Base-by-base conservation (phyloP, 2,113 vertebrate species). In the Raphicerus campestris region DNA sequence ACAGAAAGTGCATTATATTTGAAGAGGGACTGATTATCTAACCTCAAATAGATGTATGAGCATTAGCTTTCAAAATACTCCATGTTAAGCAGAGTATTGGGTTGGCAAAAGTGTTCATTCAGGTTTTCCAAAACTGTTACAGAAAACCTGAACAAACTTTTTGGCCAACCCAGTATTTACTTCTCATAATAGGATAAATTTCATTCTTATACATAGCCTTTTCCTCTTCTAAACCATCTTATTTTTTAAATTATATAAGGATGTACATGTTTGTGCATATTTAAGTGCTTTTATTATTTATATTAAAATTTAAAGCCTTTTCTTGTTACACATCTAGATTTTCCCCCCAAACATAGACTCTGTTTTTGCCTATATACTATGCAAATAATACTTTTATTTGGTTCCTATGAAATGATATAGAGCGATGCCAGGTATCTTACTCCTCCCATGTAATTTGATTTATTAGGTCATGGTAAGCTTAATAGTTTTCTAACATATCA, bases 301-400 rank as follows among this genome's bases (percentile, higher is more conserved):
- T 75, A 30, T 84, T 84, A 55, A 56, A 55, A 89, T 93, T 61
- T 77, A 94, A 96, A 83, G 30, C 4, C 49, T 96, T 95, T 93
- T 93, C 47, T 35, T 93, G 7, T 35, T 87, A 66, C 24, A 84
- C 1, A 66, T 58, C 30, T 16, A 88, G 84, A 89, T 1, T 94
- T 85, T 4, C 45, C 32, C 45, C 70, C 56, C 16, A 80, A 89
- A 61, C 13, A 47, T 87, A 91, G 35, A 87, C 24, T 91, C 96
- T 89, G 30, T 84, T 91, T 91, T 30, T 6, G 91, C 42, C 14
- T 80, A 45, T 96, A 4, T 89, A 28, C 10, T 86, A 70, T 89
- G 26, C n/a, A 86, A 80, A 58, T 95, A 61, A 86, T 85, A 77
- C 91, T 88, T 66, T 93, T 80, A 91, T 82, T 61, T 94, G n/a